A percentile compares a stretch with the other conserved stretches of the same genome.
Conservation (phyloP, 2,113 vertebrate genomes). For the Mesocricetus auratus region DNA sequence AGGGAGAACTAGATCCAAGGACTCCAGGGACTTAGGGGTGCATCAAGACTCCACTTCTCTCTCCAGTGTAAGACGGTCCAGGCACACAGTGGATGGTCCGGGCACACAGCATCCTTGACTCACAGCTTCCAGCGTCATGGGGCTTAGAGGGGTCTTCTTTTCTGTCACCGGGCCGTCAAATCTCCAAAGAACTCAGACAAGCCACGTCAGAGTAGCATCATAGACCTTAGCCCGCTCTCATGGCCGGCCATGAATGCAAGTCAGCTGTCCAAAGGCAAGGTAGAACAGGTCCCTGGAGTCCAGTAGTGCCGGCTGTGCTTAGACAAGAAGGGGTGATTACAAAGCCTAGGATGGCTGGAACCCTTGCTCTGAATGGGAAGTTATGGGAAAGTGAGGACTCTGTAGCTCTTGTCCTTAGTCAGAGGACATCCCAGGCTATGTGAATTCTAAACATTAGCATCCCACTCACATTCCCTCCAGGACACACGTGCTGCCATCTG, state of each 20-base stretch:
- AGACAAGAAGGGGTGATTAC: too few relatives aligned
- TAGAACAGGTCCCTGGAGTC: too few relatives aligned
- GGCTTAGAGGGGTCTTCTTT: background rate
- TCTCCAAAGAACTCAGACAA: background rate
- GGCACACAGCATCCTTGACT: accelerated
- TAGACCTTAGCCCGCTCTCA: accelerated
- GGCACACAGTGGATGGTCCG: background rate
- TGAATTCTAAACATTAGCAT: background rate
- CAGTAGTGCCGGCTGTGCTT: too few relatives aligned
- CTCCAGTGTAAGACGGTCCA: too few relatives aligned
- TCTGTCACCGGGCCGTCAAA: background rate
- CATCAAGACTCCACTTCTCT: background rate
- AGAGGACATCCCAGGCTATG: accelerated
- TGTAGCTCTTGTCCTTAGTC: accelerated
- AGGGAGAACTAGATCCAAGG: too few relatives aligned
- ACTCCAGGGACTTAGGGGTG: accelerated
- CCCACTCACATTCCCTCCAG: too few relatives aligned
- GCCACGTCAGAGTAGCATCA: accelerated
- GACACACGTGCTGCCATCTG: accelerated
- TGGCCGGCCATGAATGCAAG: too few relatives aligned
- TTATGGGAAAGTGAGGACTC: background rate
- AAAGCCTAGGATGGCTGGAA: accelerated
- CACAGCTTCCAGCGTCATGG: background rate
- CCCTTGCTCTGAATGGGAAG: background rate
- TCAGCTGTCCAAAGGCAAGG: accelerated